These are phyloP conservation scores for Eubasilissa splendida DNA, from an alignment of 2,888 invertebrate genomes.

Conservation along the genomic window DNA sequence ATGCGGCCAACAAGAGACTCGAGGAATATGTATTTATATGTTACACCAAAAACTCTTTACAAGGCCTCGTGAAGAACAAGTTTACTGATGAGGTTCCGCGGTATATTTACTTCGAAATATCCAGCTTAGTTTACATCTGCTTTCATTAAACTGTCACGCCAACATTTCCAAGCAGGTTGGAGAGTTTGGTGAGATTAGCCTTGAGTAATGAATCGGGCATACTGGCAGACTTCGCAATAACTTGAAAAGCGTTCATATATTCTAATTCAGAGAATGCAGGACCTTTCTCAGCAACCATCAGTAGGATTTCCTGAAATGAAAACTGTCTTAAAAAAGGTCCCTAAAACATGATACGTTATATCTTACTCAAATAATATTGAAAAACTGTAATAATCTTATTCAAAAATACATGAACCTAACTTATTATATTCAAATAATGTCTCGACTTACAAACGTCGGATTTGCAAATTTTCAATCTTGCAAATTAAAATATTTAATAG, in stretches of 20 bases:
- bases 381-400: conserved; percentile 1
- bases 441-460: too few relatives aligned
- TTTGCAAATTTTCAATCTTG: too few relatives aligned
- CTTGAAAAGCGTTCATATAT: conserved; percentile 88
- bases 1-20: too few relatives aligned
- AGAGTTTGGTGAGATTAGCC: conserved; percentile 83
- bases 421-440: too few relatives aligned
- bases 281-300: conserved; percentile 88
- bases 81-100: too few relatives aligned
- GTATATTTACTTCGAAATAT: too few relatives aligned
- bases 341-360: neutral
- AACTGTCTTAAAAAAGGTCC: neutral
- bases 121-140: too few relatives aligned
- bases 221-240: conserved; percentile 78
- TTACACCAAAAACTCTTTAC: too few relatives aligned
- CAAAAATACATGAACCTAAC: neutral
- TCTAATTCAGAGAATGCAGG: conserved; percentile 91
- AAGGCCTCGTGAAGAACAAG: too few relatives aligned
- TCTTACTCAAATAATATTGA: neutral
- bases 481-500: too few relatives aligned
- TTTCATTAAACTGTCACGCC: conserved; percentile 81
- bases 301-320: conserved; percentile 82
- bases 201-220: conserved; percentile 74
- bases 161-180: conserved; percentile 88
- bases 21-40: too few relatives aligned